Conservation (phyloP, 2,113 vertebrate genomes). For the Centropristis striata region DNA sequence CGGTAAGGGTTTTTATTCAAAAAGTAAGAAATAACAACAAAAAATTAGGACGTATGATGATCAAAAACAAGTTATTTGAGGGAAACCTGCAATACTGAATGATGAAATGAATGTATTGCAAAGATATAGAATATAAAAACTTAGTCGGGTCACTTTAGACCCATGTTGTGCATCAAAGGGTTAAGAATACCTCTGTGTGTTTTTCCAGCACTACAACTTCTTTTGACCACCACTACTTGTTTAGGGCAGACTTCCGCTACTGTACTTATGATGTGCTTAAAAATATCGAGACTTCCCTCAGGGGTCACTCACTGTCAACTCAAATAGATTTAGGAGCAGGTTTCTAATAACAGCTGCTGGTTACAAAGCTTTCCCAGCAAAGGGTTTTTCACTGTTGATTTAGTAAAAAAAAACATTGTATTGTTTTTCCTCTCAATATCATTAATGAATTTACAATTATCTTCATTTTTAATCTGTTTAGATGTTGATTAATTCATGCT, state of each 20-base stretch:
- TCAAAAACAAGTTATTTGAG: no score
- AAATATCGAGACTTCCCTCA: conserved; percentile 3
- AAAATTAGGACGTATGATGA: no score
- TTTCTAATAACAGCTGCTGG: conserved; percentile 16
- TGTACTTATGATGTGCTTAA: background rate
- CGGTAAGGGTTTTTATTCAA: no score
- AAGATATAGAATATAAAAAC: no score
- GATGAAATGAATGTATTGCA: no score
- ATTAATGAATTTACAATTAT: background rate
- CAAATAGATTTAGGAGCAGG: conserved; percentile 44
- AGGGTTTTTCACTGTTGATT: conserved; percentile 1
- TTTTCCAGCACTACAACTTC: background rate
- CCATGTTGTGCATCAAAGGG: no score
- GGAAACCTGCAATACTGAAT: no score
- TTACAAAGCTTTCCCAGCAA: background rate
- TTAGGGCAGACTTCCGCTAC: background rate
- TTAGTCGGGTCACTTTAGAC: no score
- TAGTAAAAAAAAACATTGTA: background rate
- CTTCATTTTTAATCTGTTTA: background rate
- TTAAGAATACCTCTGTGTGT: no score
- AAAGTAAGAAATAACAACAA: no score
- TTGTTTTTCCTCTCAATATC: background rate
- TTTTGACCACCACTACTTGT: background rate
- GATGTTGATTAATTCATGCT: background rate
- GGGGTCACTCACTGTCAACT: conserved; percentile 10